These are phyloP conservation scores for Montipora efflorescens DNA, from an alignment of 64 coral and sea anemone species.

Conservation along the genomic window DNA sequence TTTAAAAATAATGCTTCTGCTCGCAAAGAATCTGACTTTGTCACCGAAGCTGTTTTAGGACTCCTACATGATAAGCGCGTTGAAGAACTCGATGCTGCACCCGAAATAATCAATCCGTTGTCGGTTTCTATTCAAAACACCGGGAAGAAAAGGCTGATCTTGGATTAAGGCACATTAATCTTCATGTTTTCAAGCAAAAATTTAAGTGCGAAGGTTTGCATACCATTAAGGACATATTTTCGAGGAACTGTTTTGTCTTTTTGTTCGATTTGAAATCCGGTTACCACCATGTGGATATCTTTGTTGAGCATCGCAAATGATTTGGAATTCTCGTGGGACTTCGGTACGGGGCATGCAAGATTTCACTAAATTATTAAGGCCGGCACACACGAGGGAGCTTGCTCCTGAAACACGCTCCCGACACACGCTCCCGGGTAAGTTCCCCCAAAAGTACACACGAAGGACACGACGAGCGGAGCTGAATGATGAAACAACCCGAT, in stretches of 20 bases:
- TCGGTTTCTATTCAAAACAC: constrained; percentile 41
- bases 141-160: not conserved
- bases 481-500: no score
- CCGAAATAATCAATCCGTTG: constrained; percentile 57
- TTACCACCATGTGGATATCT: constrained; percentile 65
- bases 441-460: no score
- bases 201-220: constrained; percentile 61
- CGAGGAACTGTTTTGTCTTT: constrained; percentile 31
- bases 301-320: constrained; percentile 56
- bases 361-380: constrained; percentile 22
- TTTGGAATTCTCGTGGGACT: constrained; percentile 52
- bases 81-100: constrained; percentile 7
- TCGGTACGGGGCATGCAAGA: not conserved
- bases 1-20: constrained; percentile 48
- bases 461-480: no score
- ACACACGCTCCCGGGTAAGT: no score
- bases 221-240: constrained; percentile 22
- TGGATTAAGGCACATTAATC: constrained; percentile 24
- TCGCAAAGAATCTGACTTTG: constrained; percentile 24
- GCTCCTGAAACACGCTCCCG: no score
- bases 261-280: constrained; percentile 71
- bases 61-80: not conserved
- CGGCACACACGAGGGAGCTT: no score
- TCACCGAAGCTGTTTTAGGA: constrained; percentile 20
- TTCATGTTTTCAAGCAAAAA: constrained; percentile 35